These are phyloP conservation scores for Lasioglossum marginatum DNA, from an alignment of 2,888 invertebrate genomes.

Conservation along the genomic window DNA sequence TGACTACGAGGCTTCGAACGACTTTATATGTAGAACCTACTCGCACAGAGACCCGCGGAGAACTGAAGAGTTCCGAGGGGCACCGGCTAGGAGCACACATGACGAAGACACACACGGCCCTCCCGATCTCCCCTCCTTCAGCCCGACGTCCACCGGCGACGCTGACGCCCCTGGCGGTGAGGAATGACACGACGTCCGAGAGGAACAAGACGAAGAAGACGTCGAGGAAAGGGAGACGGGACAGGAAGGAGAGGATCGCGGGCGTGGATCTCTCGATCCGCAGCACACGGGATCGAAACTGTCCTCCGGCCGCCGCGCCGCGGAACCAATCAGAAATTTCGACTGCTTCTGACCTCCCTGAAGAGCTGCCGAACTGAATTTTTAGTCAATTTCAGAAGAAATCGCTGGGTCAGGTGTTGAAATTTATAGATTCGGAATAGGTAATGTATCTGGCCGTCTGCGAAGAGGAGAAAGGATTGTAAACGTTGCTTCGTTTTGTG, in stretches of 20 bases:
- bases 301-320: constrained; percentile 24
- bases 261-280: constrained; percentile 55
- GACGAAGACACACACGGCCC: constrained; percentile 76
- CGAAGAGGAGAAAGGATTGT: not conserved
- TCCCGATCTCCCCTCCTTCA: constrained; percentile 78
- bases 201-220: constrained; percentile 71
- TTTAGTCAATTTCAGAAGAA: not conserved
- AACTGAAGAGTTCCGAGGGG: constrained; percentile 75
- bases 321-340: not conserved
- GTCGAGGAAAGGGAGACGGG: constrained; percentile 67
- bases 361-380: not conserved
- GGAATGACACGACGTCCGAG: constrained; percentile 76
- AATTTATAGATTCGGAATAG: too few species aligned
- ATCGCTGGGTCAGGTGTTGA: not conserved
- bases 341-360: not conserved
- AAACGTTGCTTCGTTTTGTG: not conserved
- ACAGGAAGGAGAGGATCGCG: constrained; percentile 61
- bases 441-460: too few species aligned
- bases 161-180: constrained; percentile 80
- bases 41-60: constrained; percentile 76
- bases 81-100: constrained; percentile 77
- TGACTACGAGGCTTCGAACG: not conserved
- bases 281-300: constrained; percentile 57
- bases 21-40: constrained; percentile 47
- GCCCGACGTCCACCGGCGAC: constrained; percentile 70